Evolutionary conservation across 2,888 invertebrate genomes (phyloP).

Genomic region (Drosophila suboccidentalis): DNA sequence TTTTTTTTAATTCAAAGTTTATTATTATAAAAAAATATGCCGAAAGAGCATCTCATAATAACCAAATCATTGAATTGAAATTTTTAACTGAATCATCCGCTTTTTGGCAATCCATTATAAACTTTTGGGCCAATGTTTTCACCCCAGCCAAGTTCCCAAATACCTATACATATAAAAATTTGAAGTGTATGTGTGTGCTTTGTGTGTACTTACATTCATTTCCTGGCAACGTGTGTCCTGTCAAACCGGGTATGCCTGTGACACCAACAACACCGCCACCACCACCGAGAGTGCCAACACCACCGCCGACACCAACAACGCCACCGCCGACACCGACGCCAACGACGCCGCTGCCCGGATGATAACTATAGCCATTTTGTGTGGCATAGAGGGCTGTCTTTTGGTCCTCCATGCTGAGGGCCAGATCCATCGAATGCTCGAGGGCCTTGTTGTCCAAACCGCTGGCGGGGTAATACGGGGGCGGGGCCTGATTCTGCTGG

Average conservation of each 20-base stretch:
- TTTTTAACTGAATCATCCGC: neutral
- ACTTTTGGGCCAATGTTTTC: neutral
- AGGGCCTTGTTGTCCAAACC: slow-evolving; percentile 96
- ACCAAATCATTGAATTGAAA: neutral
- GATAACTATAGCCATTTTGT: slow-evolving; percentile 94
- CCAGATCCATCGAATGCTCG: slow-evolving; percentile 95
- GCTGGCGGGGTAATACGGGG: slow-evolving; percentile 94
- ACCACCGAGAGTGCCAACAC: slow-evolving; percentile 43
- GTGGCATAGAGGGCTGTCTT: slow-evolving; percentile 94
- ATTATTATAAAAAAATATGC: neutral
- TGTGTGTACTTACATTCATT: slow-evolving; percentile 90
- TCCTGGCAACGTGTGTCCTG: slow-evolving; percentile 90
- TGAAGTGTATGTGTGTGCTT: slow-evolving; percentile 30
- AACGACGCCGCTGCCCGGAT: slow-evolving; percentile 89
- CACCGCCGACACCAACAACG: slow-evolving; percentile 44
- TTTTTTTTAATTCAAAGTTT: neutral
- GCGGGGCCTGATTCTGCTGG: slow-evolving; percentile 94
- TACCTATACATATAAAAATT: neutral
- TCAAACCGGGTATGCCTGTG: slow-evolving; percentile 86
- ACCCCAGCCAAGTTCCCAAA: neutral
- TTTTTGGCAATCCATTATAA: slow-evolving; percentile 35
- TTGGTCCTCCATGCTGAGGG: slow-evolving; percentile 93
- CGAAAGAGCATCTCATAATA: neutral
- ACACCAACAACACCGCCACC: slow-evolving; percentile 61
- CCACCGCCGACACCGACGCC: slow-evolving; percentile 66